A percentile compares a stretch with the other conserved stretches of the same genome.
These are phyloP conservation scores for Catharus minimus DNA, from an alignment of 2,113 vertebrate species.

Conservation along the genomic window DNA sequence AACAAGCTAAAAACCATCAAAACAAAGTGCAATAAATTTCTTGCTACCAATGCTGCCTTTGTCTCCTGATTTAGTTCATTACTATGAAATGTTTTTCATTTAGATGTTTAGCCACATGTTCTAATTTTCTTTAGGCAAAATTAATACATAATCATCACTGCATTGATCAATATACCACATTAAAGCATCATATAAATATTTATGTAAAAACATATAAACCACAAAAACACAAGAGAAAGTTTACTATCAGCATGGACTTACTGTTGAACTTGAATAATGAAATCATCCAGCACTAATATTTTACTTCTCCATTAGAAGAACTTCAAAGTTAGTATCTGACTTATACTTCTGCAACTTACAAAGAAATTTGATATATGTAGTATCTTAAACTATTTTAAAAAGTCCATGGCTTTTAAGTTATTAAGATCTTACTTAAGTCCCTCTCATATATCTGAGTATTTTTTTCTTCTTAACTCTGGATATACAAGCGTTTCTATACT, in stretches of 20 bases:
- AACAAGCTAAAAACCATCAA: background rate
- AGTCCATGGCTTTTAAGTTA: background rate
- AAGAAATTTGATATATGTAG: background rate
- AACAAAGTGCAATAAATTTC: background rate
- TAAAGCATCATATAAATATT: background rate
- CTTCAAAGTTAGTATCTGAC: background rate
- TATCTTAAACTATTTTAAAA: background rate
- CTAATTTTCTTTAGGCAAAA: background rate
- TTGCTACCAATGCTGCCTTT: background rate
- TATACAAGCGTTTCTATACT: background rate
- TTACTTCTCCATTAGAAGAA: background rate
- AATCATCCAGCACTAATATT: background rate
- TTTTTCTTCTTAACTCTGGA: background rate
- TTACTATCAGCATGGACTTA: background rate
- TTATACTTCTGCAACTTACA: background rate
- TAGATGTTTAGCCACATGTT: background rate
- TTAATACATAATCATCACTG: background rate
- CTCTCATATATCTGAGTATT: background rate
- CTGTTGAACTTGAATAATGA: background rate
- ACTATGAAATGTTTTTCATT: background rate
- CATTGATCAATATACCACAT: background rate
- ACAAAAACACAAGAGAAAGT: background rate
- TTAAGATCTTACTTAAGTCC: background rate
- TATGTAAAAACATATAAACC: background rate
- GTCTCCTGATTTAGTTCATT: background rate